A percentile compares a stretch with the other conserved stretches of the same genome.
These are phyloP conservation scores for Apis cerana DNA, from an alignment of 1,140 invertebrate genomes.

Conservation along the genomic window DNA sequence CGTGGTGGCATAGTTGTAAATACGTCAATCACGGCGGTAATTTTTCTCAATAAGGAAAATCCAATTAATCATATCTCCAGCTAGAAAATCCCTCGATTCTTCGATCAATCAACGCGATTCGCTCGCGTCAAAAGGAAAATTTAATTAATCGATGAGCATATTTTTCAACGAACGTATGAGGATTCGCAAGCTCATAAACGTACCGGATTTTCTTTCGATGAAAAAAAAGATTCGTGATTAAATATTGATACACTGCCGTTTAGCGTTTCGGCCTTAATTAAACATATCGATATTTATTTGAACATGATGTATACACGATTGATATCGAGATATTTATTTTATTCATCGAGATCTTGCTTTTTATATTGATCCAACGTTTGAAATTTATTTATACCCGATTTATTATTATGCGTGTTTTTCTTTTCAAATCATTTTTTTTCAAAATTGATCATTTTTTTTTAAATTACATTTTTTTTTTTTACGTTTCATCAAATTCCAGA, in stretches of 20 bases:
- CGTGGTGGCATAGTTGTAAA: neutral
- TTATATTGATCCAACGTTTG: neutral
- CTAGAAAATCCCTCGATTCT: neutral
- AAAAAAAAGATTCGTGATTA: neutral
- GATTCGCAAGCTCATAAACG: neutral
- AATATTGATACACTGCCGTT: neutral
- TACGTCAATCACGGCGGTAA: neutral
- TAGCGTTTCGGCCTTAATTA: neutral
- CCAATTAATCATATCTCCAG: neutral
- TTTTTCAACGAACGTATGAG: neutral
- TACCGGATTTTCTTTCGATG: neutral
- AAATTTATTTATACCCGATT: too few relatives aligned
- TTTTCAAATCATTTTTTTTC: too few relatives aligned
- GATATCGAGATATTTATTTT: conserved; percentile 17
- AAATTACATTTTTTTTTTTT: too few relatives aligned
- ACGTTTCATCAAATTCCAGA: too few relatives aligned
- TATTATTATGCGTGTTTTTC: too few relatives aligned
- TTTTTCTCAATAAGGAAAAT: neutral
- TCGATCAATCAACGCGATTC: neutral
- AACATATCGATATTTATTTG: neutral
- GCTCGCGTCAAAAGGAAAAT: neutral
- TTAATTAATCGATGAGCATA: neutral
- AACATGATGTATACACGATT: neutral
- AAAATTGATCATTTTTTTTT: too few relatives aligned
- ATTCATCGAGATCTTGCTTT: neutral